Percentiles rank a stretch among this genome's conserved stretches.
Conservation (phyloP, 2,888 invertebrate genomes). For the Perdita meconis region DNA sequence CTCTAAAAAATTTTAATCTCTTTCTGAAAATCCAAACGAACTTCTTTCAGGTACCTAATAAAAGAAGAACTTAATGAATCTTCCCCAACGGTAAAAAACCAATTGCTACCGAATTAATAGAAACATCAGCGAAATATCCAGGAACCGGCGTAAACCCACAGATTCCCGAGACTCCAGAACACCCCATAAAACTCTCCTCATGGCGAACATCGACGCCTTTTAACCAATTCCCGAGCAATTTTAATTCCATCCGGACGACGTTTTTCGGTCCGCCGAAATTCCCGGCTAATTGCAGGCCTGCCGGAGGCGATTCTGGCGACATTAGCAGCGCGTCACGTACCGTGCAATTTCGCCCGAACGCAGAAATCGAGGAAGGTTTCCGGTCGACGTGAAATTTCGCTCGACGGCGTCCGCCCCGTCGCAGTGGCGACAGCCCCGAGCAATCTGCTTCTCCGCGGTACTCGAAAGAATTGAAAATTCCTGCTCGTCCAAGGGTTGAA, state of each 20-base stretch:
- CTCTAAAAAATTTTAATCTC: too few species aligned
- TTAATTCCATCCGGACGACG: not conserved
- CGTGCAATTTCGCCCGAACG: slow-evolving; percentile 19
- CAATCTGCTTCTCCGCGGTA: slow-evolving; percentile 67
- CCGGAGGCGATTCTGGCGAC: not conserved
- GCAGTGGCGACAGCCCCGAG: slow-evolving; percentile 31
- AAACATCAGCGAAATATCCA: too few species aligned
- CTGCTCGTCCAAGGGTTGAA: slow-evolving; percentile 77
- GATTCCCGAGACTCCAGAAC: not conserved
- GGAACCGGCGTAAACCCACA: not conserved
- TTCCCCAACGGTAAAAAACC: too few species aligned
- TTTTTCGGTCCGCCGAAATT: slow-evolving; percentile 1
- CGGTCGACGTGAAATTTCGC: slow-evolving; percentile 47
- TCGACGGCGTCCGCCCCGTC: slow-evolving; percentile 26
- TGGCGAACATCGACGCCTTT: not conserved
- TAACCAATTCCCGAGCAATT: not conserved
- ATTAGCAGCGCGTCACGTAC: slow-evolving; percentile 31
- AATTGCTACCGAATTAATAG: too few species aligned
- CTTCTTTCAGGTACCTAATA: too few species aligned
- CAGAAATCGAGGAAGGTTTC: slow-evolving; percentile 13
- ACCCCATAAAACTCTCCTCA: not conserved
- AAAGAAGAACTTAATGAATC: too few species aligned
- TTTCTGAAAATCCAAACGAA: too few species aligned
- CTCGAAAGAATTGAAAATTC: slow-evolving; percentile 81
- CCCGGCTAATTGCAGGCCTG: slow-evolving; percentile 9